Conservation (phyloP, 2,888 invertebrate genomes). For the Argyresthia goedartella region DNA sequence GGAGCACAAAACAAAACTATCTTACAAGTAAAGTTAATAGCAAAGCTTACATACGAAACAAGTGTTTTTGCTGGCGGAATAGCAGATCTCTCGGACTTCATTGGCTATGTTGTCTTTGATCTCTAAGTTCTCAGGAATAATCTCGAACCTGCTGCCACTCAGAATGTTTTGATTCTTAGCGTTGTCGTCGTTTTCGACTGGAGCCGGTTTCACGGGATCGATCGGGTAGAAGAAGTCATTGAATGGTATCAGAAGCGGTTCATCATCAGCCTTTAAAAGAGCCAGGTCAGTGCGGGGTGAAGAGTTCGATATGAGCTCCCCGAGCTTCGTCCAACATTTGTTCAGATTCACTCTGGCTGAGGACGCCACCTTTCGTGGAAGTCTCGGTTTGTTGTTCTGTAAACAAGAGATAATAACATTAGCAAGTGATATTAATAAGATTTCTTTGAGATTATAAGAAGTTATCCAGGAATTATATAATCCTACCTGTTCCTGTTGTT, state of each 20-base stretch:
- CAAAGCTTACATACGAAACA: constrained; percentile 63
- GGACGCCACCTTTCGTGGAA: constrained; percentile 68
- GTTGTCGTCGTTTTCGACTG: constrained; percentile 50
- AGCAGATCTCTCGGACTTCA: constrained; percentile 69
- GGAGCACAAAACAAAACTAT: background rate
- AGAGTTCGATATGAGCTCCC: constrained; percentile 64
- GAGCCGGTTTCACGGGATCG: constrained; percentile 52
- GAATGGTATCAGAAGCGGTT: constrained; percentile 51
- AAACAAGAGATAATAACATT: constrained; percentile 16
- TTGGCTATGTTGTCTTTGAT: constrained; percentile 71
- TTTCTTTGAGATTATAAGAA: background rate
- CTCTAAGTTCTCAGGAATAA: constrained; percentile 48
- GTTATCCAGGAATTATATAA: background rate
- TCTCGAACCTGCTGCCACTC: constrained; percentile 49
- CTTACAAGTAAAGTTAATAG: constrained; percentile 26
- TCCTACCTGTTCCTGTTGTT: background rate
- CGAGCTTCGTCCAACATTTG: constrained; percentile 75
- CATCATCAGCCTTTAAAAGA: constrained; percentile 60
- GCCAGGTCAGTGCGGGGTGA: constrained; percentile 56
- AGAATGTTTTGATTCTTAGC: constrained; percentile 58
- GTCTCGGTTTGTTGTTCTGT: constrained; percentile 69
- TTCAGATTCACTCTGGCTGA: constrained; percentile 75
- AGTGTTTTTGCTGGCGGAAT: constrained; percentile 38
- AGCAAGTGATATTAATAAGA: background rate
- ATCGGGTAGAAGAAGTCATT: constrained; percentile 52